Evolutionary conservation across 2,797 vertebrate species (phyloP).

Genomic region (Tarsius wallacei): DNA sequence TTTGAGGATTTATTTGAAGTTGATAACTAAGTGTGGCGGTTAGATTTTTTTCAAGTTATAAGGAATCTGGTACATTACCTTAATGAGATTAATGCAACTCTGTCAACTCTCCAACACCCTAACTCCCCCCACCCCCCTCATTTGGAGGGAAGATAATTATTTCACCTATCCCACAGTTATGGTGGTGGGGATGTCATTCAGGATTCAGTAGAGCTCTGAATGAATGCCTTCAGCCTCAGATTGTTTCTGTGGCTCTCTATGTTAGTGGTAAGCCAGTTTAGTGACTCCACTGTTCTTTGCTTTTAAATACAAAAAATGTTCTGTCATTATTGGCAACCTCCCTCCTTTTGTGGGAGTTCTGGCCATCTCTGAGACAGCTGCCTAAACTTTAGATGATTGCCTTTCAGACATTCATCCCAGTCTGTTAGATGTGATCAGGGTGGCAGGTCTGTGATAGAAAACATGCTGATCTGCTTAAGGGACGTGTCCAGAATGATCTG

Average conservation of each 20-base stretch:
- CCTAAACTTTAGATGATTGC: neutral
- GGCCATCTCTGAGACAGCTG: neutral
- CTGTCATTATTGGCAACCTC: neutral
- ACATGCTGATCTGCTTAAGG: neutral
- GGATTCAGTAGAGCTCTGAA: neutral
- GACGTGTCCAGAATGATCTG: neutral
- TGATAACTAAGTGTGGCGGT: neutral
- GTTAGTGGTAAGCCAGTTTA: neutral
- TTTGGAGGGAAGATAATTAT: neutral
- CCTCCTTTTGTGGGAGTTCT: constrained; percentile 8
- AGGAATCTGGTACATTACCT: neutral
- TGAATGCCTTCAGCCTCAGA: neutral
- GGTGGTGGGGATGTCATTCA: neutral
- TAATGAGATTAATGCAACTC: neutral
- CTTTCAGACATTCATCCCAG: neutral
- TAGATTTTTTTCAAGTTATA: constrained; percentile 33
- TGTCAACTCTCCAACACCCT: neutral
- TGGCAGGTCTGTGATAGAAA: neutral
- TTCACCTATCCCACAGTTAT: neutral
- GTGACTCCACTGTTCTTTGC: neutral
- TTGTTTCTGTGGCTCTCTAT: neutral
- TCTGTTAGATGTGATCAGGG: neutral
- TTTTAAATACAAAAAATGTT: constrained; percentile 13
- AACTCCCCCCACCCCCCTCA: neutral
- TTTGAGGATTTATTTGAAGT: neutral